Percentiles rank a stretch among this genome's conserved stretches.
Evolutionary conservation across 2,797 vertebrate species (phyloP).

Genomic region (Brachymystax lenok): DNA sequence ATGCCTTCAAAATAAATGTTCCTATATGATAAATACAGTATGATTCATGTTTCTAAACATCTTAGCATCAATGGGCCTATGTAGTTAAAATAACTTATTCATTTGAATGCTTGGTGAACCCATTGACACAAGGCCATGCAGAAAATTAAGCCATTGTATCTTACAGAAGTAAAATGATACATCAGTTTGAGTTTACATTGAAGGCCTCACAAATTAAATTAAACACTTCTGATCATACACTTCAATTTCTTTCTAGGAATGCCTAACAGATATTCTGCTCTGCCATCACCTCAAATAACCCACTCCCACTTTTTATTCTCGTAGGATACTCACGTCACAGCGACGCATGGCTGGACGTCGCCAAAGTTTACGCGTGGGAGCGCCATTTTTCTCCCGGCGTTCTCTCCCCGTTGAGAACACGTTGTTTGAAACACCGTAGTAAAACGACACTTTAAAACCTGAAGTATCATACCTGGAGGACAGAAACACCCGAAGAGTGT

Average conservation of each 20-base stretch:
- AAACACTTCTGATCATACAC: background rate
- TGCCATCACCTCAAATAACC: conserved; percentile 9
- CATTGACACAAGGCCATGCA: background rate
- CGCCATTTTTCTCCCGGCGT: conserved; percentile 39
- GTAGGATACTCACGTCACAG: background rate
- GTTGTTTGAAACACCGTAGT: conserved; percentile 26
- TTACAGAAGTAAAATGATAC: background rate
- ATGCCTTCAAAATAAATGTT: background rate
- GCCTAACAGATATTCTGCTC: background rate
- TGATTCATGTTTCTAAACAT: background rate
- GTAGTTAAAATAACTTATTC: background rate
- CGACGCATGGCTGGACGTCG: background rate
- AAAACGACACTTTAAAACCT: background rate
- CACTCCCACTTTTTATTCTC: background rate
- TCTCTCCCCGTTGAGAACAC: conserved; percentile 24
- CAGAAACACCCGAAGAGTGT: background rate
- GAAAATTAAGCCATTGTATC: background rate
- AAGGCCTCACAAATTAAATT: background rate
- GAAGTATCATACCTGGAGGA: background rate
- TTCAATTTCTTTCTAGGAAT: background rate
- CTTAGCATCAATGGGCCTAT: background rate
- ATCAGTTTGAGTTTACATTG: background rate
- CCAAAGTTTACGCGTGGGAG: conserved; percentile 13
- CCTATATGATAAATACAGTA: background rate
- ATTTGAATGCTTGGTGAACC: background rate